A percentile compares a stretch with the other conserved stretches of the same genome.
phyloP scores from a whole-genome alignment of 1,140 invertebrate species.

The Drosophila ironensis region DNA sequence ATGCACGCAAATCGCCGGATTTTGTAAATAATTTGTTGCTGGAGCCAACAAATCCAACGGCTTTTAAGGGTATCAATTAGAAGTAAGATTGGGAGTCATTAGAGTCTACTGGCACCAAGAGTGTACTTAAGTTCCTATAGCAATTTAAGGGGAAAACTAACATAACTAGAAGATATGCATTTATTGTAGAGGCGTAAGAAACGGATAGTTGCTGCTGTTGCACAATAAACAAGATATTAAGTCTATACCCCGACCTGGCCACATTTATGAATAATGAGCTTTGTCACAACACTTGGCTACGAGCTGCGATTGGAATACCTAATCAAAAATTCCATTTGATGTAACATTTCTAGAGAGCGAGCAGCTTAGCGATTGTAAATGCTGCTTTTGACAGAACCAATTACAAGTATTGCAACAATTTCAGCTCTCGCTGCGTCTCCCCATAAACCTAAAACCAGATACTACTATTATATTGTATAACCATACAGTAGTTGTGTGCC shows the following conservation, averaged over 20 bases:
- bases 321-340: slow-evolving; percentile 27
- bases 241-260: too few relatives aligned
- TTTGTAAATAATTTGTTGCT: slow-evolving; percentile 74
- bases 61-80: slow-evolving; percentile 43
- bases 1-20: slow-evolving; percentile 83
- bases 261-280: not conserved
- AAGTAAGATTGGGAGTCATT: not conserved
- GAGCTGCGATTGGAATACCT: slow-evolving; percentile 7
- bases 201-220: too few relatives aligned
- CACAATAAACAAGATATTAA: too few relatives aligned
- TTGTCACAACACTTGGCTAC: not conserved
- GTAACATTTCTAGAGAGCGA: slow-evolving; percentile 29
- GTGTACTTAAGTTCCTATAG: slow-evolving; percentile 1
- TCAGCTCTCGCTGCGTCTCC: not conserved
- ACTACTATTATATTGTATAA: too few relatives aligned
- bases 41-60: not conserved
- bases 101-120: not conserved
- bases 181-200: too few relatives aligned
- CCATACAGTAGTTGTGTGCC: not conserved
- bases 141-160: too few relatives aligned
- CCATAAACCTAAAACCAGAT: too few relatives aligned
- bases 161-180: too few relatives aligned
- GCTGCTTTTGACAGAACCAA: slow-evolving; percentile 72
- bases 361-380: slow-evolving; percentile 28
- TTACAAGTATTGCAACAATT: slow-evolving; percentile 39